Percentiles rank a stretch among this genome's conserved stretches.
These are phyloP conservation scores for Tympanuchus pallidicinctus DNA, from an alignment of 2,113 vertebrate species.

Conservation along the genomic window DNA sequence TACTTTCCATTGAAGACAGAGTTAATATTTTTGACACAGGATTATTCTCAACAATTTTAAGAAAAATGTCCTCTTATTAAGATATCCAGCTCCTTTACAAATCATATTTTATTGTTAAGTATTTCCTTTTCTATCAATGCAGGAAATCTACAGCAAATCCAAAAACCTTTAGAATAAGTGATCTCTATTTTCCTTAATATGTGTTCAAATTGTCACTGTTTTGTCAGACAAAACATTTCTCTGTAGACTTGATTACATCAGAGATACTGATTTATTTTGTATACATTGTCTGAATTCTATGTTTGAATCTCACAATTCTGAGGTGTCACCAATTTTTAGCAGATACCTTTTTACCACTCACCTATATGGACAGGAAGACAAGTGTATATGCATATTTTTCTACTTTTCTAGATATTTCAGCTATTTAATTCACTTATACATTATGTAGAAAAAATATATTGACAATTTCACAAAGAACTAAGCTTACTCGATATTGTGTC, in stretches of 20 bases:
- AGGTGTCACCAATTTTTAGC: conserved; percentile 18
- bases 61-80: conserved; percentile 45
- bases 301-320: conserved; percentile 33
- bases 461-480: not conserved
- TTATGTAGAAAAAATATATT: not conserved
- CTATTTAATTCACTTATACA: not conserved
- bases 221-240: conserved; percentile 68
- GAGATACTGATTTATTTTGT: conserved; percentile 41
- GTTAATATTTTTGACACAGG: not conserved
- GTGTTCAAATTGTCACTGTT: conserved; percentile 46
- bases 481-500: not conserved
- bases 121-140: conserved; percentile 54
- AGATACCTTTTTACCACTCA: not conserved
- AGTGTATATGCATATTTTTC: not conserved
- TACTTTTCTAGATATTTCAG: not conserved
- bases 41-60: conserved; percentile 40
- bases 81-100: conserved; percentile 36
- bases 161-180: conserved; percentile 47
- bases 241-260: conserved; percentile 35
- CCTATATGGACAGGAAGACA: not conserved
- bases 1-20: not conserved
- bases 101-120: conserved; percentile 53
- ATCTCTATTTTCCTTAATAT: conserved; percentile 58
- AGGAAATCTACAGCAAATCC: conserved; percentile 56
- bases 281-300: conserved; percentile 20